Base-by-base conservation (phyloP, 2,113 vertebrate species). In the Fukomys damarensis region DNA sequence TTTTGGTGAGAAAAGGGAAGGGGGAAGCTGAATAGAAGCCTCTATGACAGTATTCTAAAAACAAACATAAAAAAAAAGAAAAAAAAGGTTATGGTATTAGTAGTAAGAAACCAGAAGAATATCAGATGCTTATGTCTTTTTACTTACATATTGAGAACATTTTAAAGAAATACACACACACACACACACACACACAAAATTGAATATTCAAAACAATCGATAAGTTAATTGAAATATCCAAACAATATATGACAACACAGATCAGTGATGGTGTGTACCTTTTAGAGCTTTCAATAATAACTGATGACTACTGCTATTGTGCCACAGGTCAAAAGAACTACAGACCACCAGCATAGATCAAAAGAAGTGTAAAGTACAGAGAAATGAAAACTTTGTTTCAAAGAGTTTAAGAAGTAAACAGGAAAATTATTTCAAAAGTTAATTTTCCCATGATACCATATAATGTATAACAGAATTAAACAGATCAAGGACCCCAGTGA, bases 21-120 rank as follows among this genome's bases (percentile, higher is more conserved):
- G 98, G 26, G 99, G 99, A 46, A 99, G 98, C 65, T 99, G 99
- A 87, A 99, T 99, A 2, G 99, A 99, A 2, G 99, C 99, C 97
- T 99, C 99, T 38, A 99, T 98, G n/a, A 99, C 89, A 0, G 99
- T 99, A 97, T 99, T 99, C 99, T 99, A 96, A 12, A 92, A 89
- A 61, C 0, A 77, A 0, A 58, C 5, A 82, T 0, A 8, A 97
- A 54, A 10, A 56, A 20, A 35, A 10, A 56, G 13, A 35, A 32
- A 63, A 54, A 52, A 54, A 52, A 24, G 70, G 3, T 82, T 49
- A 38, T 5, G 3, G 7, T 1, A 66, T 91, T 46, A 91, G 84
- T 7, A 13, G 3, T 32, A 3, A 83, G 82, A 61, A 92, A 90
- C 65, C 32, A 93, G 41, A 56, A 93, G 86, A 81, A 80, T 7